Evolutionary conservation across 2,888 invertebrate genomes (phyloP).

Genomic region (Philopedon plagiatum): DNA sequence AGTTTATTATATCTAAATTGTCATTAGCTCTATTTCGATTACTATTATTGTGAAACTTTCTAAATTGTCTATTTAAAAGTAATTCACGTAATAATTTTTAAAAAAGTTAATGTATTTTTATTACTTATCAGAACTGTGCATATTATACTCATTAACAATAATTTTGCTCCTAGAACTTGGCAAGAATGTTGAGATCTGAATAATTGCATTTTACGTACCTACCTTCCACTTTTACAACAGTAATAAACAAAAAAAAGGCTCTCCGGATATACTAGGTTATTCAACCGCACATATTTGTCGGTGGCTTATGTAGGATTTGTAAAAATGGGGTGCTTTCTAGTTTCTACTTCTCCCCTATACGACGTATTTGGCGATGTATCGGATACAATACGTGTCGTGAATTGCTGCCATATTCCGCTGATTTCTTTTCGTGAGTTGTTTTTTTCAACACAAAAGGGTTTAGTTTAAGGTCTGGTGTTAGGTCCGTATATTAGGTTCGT

Average conservation of each 20-base stretch:
- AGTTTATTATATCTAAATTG: too few species aligned
- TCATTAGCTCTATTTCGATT: too few species aligned
- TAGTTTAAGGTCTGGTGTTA: constrained; percentile 20
- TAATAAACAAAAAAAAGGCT: not conserved
- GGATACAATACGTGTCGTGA: constrained; percentile 27
- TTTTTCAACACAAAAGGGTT: constrained; percentile 28
- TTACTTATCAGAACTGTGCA: too few species aligned
- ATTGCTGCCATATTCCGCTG: constrained; percentile 21
- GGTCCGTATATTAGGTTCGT: constrained; percentile 16
- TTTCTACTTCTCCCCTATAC: constrained; percentile 2
- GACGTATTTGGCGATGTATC: constrained; percentile 15
- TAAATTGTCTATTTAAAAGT: too few species aligned
- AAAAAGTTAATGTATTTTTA: too few species aligned
- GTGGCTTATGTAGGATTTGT: constrained; percentile 16
- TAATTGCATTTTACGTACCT: too few species aligned
- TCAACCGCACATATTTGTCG: constrained; percentile 14
- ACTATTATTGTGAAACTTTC: too few species aligned
- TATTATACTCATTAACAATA: too few species aligned
- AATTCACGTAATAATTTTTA: too few species aligned
- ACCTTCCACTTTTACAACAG: too few species aligned
- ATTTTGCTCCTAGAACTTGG: too few species aligned
- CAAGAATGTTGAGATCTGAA: too few species aligned
- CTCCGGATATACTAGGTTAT: not conserved
- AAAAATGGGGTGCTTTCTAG: constrained; percentile 12
- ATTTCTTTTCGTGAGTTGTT: constrained; percentile 32